Evolutionary conservation across 1,140 invertebrate species (phyloP).

Genomic region (Parapsyche elsis): DNA sequence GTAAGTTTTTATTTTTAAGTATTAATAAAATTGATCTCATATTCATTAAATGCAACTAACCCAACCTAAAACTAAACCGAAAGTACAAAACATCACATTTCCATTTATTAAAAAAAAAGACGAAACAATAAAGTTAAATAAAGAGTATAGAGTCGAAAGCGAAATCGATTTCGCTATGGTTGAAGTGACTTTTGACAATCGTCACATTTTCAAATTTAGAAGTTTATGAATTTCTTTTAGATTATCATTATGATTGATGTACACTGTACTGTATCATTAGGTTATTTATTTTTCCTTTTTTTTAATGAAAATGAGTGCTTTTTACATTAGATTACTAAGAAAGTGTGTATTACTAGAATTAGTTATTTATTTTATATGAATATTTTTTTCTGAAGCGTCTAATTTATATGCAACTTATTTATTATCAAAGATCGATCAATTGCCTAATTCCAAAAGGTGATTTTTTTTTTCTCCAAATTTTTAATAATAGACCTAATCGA

Average conservation of each 20-base stretch:
- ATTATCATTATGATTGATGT: conserved; percentile 52
- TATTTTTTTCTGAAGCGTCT: conserved; percentile 40
- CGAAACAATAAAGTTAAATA: not conserved
- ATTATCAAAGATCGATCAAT: conserved; percentile 17
- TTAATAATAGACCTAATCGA: not conserved
- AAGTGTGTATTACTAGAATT: conserved; percentile 56
- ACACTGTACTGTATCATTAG: conserved; percentile 55
- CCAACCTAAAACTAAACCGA: conserved; percentile 49
- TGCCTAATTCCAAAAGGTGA: not conserved
- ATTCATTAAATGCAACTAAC: conserved; percentile 53
- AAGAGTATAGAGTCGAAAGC: not conserved
- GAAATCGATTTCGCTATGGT: not conserved
- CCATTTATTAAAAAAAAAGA: conserved; percentile 38
- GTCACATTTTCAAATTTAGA: conserved; percentile 43
- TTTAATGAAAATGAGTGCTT: conserved; percentile 56
- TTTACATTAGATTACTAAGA: conserved; percentile 52
- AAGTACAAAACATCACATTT: conserved; percentile 56
- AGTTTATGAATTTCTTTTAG: conserved; percentile 42
- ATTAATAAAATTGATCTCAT: conserved; percentile 55
- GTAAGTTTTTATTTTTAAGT: conserved; percentile 31
- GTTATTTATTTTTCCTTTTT: conserved; percentile 55
- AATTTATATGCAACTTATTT: conserved; percentile 44
- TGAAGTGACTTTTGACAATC: conserved; percentile 49
- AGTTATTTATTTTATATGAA: conserved; percentile 56
- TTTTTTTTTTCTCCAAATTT: not conserved